Evolutionary conservation across 2,113 vertebrate species (phyloP), one percentile per base, ranked within the genome.

Genomic region (Psettodes erumei): DNA sequence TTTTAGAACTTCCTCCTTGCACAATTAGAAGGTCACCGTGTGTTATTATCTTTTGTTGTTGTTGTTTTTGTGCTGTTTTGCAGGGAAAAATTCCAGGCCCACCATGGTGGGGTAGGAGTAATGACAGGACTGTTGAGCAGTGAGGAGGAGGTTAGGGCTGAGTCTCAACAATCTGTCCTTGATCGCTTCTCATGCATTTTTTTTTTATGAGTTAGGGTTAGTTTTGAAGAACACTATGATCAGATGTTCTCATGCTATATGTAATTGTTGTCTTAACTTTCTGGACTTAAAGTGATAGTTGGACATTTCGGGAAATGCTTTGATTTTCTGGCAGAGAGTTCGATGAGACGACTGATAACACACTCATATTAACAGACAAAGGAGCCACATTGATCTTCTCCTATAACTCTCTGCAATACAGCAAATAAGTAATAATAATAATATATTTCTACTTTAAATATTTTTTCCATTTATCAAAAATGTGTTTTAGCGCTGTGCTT

Each of bases 41-140:
- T 56, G 42, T 90, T 83, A 90, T 88, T 86, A 87, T 86, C 73
- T 83, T 81, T 77, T 90, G 61, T 86, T 87, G 85, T 89, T 88
- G 84, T 89, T 92, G 79, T 86, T 88, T 12, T 56, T 85, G 23
- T 69, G 51, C 63, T 60, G 72, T 87, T 86, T 83, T 79, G 59
- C 55, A 67, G 71, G 86, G 76, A 90, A 92, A n/a, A 85, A 90
- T 92, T 92, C 89, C 90, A 71, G 67, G 68, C 82, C 89, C 91
- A 90, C 88, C 90, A 84, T 65, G 75, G 45, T 71, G 71, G 59
- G 65, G 54, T 80, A 51, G 58, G 40, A 86, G 88, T 92, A 93
- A 92, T 88, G 80, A 90, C 60, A 79, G 71, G 82, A 92, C 86
- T 93, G 91, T 90, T 67, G 62, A 71, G 85, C 27, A 3, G 59